Base-by-base conservation (phyloP, 2,797 vertebrate genomes). In the Macropodus opercularis region DNA sequence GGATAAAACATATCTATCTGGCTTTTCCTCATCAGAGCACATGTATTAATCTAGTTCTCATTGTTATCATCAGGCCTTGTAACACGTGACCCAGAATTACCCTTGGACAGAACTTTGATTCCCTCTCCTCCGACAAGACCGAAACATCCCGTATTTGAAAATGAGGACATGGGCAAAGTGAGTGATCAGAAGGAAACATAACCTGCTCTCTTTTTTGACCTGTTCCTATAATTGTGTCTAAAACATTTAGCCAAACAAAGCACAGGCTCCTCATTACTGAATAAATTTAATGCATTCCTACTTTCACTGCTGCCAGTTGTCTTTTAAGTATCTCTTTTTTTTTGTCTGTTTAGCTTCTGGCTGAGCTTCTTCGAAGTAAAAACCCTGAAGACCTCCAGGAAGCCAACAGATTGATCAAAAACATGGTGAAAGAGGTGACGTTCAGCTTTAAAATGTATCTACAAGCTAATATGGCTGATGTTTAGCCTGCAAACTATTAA, bases 131-230 rank as follows among this genome's bases (percentile, higher is more conserved):
- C 96, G 0, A 89, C 94, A 23, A 92, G 95, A 24, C 95, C 95
- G 53, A 98, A 95, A 88, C 98, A 99, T 75, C 95, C 97, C 0
- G 96, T 99, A 63, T 98, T 99, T 90, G 97, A 98, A 61, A 98
- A 98, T 27, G 96, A 98, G 72, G 97, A 99, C 85, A 98, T 98
- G 85, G 96, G 96, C 69, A 98, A 97, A 94, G 97, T 99, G 85
- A 75, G 73, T 23, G 17, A 29, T 2, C 0, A 5, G 14, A 35
- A 29, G 11, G 24, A 27, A 32, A 21, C 4, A 6, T 36, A 29
- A 7, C 5, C 13, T 26, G 11, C 21, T 19, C 31, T 36, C 22
- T 34, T n/a, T 9, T 31, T 38, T 41, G 7, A 26, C 6, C 3
- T 27, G 2, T 13, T 36, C 3, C 21, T 17, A 21, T 27, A 21